phyloP scores from a whole-genome alignment of 2,888 invertebrate genomes.

The Orthonevra nobilis region DNA sequence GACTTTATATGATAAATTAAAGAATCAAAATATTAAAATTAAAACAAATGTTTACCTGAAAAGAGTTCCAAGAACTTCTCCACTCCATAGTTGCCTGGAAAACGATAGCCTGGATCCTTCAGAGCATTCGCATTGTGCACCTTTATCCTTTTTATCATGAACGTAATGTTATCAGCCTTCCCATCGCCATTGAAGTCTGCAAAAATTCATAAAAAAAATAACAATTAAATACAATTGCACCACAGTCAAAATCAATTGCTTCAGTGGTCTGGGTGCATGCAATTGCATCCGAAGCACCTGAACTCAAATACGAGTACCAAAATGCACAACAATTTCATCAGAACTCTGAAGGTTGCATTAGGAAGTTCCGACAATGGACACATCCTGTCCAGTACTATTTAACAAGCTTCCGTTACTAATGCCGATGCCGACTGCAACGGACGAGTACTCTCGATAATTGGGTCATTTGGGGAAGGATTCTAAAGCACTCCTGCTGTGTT shows the following conservation, averaged over 20 bases:
- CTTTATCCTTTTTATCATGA: constrained; percentile 97
- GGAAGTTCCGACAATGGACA: constrained; percentile 11
- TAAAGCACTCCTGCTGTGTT: constrained; percentile 9
- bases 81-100: constrained; percentile 97
- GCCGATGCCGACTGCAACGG: neutral
- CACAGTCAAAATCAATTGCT: no score
- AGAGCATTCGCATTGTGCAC: constrained; percentile 93
- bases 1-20: no score
- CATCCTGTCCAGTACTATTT: constrained; percentile 21
- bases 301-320: neutral
- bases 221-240: constrained; percentile 12
- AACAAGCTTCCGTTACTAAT: constrained; percentile 33
- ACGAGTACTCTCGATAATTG: constrained; percentile 53
- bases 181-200: constrained; percentile 96
- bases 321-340: neutral
- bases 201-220: constrained; percentile 71
- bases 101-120: constrained; percentile 92
- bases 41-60: constrained; percentile 85
- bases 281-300: constrained; percentile 11
- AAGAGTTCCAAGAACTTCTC: constrained; percentile 99
- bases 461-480: constrained; percentile 50
- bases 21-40: no score
- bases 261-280: no score
- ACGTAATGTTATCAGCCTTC: constrained; percentile 94
- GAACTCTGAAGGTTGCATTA: constrained; percentile 29